Percentiles rank a stretch among this genome's conserved stretches.
phyloP scores from a whole-genome alignment of 1,140 invertebrate genomes.

The Drosophila truncata region DNA sequence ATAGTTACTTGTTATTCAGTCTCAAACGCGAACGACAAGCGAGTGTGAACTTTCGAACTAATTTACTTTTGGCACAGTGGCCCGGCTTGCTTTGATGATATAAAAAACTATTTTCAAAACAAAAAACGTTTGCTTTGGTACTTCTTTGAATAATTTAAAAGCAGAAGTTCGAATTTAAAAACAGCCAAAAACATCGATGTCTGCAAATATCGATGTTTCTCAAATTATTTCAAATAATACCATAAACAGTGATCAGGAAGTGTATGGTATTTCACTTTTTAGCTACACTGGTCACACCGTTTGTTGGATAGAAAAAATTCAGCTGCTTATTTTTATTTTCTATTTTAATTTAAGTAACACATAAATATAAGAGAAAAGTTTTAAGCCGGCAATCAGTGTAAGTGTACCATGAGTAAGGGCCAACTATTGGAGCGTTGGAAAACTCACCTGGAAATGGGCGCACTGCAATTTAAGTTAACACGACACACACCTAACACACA shows the following conservation, averaged over 20 bases:
- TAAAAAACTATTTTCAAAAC: not conserved
- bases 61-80: not conserved
- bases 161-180: too few species aligned
- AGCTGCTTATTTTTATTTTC: slow-evolving; percentile 35
- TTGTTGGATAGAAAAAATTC: slow-evolving; percentile 2
- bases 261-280: not conserved
- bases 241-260: not conserved
- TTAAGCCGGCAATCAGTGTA: slow-evolving; percentile 12
- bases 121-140: too few species aligned
- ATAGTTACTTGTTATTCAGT: not conserved
- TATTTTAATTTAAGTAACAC: slow-evolving; percentile 17
- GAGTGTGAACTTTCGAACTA: not conserved
- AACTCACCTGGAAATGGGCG: slow-evolving; percentile 4
- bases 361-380: slow-evolving; percentile 11
- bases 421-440: not conserved
- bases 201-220: too few species aligned
- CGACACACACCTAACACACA: slow-evolving; percentile 5
- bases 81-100: not conserved
- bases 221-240: too few species aligned
- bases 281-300: not conserved
- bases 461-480: not conserved
- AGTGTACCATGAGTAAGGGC: not conserved
- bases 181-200: too few species aligned
- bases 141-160: too few species aligned
- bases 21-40: not conserved